Base-by-base conservation (phyloP, 2,888 invertebrate species). In the Cybosia mesomella region DNA sequence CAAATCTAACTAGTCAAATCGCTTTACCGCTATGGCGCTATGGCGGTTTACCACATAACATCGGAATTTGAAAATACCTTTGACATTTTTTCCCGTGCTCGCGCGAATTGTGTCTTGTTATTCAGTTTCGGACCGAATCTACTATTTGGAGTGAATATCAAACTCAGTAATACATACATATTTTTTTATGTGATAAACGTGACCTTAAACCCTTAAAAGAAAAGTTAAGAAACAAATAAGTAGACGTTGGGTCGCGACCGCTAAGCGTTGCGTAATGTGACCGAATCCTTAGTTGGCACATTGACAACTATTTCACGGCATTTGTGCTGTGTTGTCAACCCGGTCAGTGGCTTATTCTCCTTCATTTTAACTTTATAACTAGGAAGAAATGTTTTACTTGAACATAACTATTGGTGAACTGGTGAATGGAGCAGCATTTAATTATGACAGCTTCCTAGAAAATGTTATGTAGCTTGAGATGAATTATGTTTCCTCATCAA, bases 261-360 rank as follows among this genome's bases (percentile, higher is more conserved):
- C 32, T 36, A 10, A 57, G 8, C 64, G 58, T 76, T 79, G 60
- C 67, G 72, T 67, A 75, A 72, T 77, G 65, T 74, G 73, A 64
- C 70, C 72, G 67, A 67, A 73, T 76, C 80, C 67, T 75, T 72
- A 85, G 74, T 92, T 93, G 94, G 94, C 94, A 91, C 85, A 78
- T 84, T 91, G 92, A 88, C 94, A 93, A 92, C 83, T 88, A 92
- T 93, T 92, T 86, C 80, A 85, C 88, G 86, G 85, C 86, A 87
- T 89, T 91, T 87, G 87, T 89, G 87, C 85, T 80, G 79, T 77
- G 85, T 86, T 90, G 89, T 92, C 89, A 88, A 85, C 84, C 79
- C 90, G 91, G 90, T 90, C 89, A 88, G 79, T 89, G 88, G 87
- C 88, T 87, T 85, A 75, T 73, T 69, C 66, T 66, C 59, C 28